Conservation (phyloP, 2,113 vertebrate species). For the Pachycephala philippinensis region DNA sequence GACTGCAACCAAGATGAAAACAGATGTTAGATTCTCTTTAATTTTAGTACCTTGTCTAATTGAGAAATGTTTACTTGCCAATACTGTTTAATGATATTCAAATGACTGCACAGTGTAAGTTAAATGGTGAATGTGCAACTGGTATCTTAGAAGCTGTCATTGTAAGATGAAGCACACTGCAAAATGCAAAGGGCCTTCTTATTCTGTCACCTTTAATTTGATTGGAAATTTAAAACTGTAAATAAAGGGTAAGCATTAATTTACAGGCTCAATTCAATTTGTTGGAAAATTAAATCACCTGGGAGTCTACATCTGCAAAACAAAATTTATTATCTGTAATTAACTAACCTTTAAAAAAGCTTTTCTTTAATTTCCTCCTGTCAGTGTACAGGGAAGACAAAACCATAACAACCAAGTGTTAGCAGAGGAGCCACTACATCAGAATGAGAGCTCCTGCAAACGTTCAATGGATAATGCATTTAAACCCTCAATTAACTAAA, state of each 20-base stretch:
- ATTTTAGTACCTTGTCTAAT: not conserved
- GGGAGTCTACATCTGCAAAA: conserved; percentile 30
- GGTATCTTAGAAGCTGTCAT: not conserved
- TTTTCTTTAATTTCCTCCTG: conserved; percentile 47
- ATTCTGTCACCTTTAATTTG: conserved; percentile 34
- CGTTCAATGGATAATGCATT: not conserved
- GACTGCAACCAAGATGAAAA: not conserved
- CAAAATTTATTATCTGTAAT: conserved; percentile 59
- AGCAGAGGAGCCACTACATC: not conserved
- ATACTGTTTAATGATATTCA: not conserved
- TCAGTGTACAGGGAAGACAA: not conserved
- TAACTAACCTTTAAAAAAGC: conserved; percentile 56
- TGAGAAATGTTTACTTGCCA: not conserved
- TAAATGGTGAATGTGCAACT: not conserved
- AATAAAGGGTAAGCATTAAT: conserved; percentile 52
- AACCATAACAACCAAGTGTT: conserved; percentile 14
- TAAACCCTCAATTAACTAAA: not conserved
- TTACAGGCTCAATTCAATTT: not conserved
- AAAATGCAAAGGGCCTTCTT: not conserved
- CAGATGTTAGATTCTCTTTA: not conserved
- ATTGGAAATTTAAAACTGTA: conserved; percentile 42
- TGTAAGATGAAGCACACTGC: not conserved
- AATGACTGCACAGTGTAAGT: not conserved
- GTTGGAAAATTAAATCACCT: conserved; percentile 48
- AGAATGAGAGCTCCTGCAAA: not conserved